These are phyloP conservation scores for Ursus arctos DNA, from an alignment of 2,113 vertebrate genomes.

Conservation along the genomic window DNA sequence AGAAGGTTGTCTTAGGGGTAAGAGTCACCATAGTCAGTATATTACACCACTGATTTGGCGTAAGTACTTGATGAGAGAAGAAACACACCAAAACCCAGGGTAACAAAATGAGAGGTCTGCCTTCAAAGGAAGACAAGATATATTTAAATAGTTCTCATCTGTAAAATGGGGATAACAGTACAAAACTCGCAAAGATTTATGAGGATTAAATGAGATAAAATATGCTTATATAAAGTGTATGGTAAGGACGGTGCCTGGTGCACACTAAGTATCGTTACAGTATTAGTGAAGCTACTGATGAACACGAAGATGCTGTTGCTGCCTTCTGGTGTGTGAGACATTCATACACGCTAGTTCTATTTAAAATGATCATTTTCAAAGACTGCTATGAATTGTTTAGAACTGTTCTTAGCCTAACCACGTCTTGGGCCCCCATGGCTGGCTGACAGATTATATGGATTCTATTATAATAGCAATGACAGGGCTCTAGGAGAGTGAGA, in stretches of 20 bases:
- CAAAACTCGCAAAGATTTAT: background rate
- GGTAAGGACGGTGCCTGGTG: background rate
- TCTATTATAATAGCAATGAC: constrained; percentile 6
- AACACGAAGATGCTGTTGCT: background rate
- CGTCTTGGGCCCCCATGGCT: background rate
- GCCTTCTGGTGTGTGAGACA: background rate
- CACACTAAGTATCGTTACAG: background rate
- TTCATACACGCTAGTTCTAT: background rate
- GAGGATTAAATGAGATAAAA: background rate
- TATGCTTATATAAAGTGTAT: background rate
- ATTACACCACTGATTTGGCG: background rate
- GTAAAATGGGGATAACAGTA: background rate
- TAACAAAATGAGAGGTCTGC: background rate
- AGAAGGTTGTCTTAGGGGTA: background rate
- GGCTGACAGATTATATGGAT: background rate
- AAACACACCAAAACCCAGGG: background rate
- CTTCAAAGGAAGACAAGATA: background rate
- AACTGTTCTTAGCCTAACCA: background rate
- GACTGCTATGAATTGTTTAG: background rate
- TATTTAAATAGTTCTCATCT: constrained; percentile 7
- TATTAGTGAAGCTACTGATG: background rate
- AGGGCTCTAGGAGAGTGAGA: background rate
- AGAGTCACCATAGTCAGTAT: background rate
- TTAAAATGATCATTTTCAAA: constrained; percentile 14
- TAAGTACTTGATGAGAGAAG: background rate